These are phyloP conservation scores for Forbesichthys papilliferus DNA, from an alignment of 2,113 vertebrate genomes.

Conservation along the genomic window DNA sequence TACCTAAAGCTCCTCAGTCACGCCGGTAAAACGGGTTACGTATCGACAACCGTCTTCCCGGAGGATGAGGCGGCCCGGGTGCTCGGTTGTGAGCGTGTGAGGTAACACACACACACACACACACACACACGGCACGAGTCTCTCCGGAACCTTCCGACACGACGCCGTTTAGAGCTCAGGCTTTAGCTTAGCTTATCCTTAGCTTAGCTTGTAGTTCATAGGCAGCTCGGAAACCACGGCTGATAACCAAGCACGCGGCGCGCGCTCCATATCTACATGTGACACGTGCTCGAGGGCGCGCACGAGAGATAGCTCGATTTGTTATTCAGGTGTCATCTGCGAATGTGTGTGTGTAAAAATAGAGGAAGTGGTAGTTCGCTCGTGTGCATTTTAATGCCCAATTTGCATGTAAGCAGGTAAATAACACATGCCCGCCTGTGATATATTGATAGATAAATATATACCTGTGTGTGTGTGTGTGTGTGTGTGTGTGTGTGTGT, in stretches of 20 bases:
- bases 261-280: slow-evolving; percentile 12
- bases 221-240: no score
- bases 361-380: background rate
- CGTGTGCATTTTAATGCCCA: background rate
- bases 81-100: background rate
- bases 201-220: no score
- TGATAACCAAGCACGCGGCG: background rate
- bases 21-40: slow-evolving; percentile 35
- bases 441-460: no score
- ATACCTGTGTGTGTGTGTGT: background rate
- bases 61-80: no score
- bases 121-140: no score
- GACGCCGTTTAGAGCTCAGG: slow-evolving; percentile 6
- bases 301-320: slow-evolving; percentile 14
- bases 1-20: slow-evolving; percentile 59
- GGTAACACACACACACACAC: no score
- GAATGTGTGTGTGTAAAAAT: background rate
- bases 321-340: slow-evolving; percentile 20
- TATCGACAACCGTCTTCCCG: no score
- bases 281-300: background rate
- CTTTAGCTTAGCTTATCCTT: no score
- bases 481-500: slow-evolving; percentile 9
- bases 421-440: background rate
- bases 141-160: background rate
- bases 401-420: background rate